Evolutionary conservation across 2,113 vertebrate species (phyloP).

Genomic region (Scortum barcoo): DNA sequence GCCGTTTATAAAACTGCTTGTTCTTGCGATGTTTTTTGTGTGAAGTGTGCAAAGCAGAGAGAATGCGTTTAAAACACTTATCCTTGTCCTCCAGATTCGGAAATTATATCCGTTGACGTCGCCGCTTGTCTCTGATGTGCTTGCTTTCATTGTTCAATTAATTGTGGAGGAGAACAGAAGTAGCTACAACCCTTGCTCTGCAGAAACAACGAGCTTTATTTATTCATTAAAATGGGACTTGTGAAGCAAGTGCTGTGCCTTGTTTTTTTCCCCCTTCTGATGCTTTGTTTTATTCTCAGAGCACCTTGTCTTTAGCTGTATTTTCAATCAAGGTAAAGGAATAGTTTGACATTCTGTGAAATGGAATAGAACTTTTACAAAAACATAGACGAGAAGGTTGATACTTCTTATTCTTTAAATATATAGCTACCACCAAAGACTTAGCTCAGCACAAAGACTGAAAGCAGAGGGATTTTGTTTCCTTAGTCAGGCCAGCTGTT

Average conservation of each 20-base stretch:
- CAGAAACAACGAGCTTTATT: not conserved
- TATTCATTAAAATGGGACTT: not conserved
- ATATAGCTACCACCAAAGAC: not conserved
- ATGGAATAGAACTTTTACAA: not conserved
- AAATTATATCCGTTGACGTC: conserved; percentile 17
- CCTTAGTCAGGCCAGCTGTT: not conserved
- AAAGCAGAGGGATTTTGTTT: not conserved
- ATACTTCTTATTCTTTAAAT: not conserved
- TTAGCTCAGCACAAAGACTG: no score
- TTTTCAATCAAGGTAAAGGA: not conserved
- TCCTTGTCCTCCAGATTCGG: conserved; percentile 16
- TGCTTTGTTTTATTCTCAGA: not conserved
- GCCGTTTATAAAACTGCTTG: not conserved
- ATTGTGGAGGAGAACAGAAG: conserved; percentile 18
- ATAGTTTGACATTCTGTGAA: not conserved
- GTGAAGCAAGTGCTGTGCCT: not conserved
- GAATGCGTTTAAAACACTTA: conserved; percentile 8
- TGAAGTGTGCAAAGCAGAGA: conserved; percentile 5
- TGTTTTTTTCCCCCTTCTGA: not conserved
- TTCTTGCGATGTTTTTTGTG: conserved; percentile 10
- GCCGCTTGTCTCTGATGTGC: conserved; percentile 14
- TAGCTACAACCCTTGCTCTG: not conserved
- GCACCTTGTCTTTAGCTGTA: not conserved
- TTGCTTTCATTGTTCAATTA: conserved; percentile 21
- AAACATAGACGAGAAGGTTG: not conserved